phyloP scores from a whole-genome alignment of 30 jellyfish, hydroid and myxozoan genomes.

The Aurelia sp. region DNA sequence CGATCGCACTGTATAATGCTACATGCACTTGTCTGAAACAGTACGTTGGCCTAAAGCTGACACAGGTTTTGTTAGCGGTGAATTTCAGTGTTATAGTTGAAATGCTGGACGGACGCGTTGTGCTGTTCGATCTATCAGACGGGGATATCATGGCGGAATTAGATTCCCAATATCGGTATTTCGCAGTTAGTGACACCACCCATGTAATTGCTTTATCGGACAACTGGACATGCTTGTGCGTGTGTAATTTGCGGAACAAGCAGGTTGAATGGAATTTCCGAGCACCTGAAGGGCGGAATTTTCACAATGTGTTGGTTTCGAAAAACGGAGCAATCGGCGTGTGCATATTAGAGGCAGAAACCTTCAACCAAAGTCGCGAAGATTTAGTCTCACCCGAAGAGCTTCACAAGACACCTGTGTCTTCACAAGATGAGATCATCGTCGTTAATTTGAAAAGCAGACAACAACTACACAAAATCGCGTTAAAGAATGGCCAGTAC shows the following conservation, averaged over 20 bases:
- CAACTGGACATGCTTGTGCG: constrained; percentile 29
- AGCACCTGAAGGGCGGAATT: constrained; percentile 69
- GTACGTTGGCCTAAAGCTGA: constrained; percentile 16
- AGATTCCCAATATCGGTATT: constrained; percentile 38
- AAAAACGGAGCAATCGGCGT: constrained; percentile 70
- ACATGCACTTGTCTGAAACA: constrained; percentile 19
- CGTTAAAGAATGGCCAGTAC: constrained; percentile 32
- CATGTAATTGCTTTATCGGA: constrained; percentile 54
- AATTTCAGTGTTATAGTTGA: constrained; percentile 12
- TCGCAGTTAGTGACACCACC: constrained; percentile 66
- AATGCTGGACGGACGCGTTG: constrained; percentile 44
- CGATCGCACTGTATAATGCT: constrained; percentile 26
- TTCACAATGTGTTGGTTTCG: constrained; percentile 68
- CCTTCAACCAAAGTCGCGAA: not conserved
- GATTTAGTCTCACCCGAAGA: not conserved
- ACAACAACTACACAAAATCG: constrained; percentile 40
- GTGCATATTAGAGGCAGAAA: constrained; percentile 59
- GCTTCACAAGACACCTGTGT: not conserved
- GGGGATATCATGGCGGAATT: constrained; percentile 22
- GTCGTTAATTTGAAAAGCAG: constrained; percentile 64
- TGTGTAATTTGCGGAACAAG: constrained; percentile 39
- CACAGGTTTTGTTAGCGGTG: constrained; percentile 34
- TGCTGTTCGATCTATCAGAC: constrained; percentile 39
- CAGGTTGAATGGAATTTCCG: constrained; percentile 69
- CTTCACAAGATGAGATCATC: constrained; percentile 51